Conservation (phyloP, 2,888 invertebrate species). For the Calameuta pallipes region DNA sequence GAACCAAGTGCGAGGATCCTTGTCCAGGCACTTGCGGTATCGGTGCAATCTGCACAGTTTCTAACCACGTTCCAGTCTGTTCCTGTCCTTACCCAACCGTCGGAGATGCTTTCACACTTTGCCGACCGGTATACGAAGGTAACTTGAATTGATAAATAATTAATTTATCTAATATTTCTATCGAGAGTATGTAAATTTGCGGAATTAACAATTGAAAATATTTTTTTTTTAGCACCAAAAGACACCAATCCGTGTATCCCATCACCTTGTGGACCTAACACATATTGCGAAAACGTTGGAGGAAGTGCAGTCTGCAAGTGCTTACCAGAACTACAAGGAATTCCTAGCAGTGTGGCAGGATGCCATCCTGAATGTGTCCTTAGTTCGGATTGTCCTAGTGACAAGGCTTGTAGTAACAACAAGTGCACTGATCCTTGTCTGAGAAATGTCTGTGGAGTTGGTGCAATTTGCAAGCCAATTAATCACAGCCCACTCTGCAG, state of each 20-base stretch:
- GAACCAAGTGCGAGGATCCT: slow-evolving; percentile 77
- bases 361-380: slow-evolving; percentile 68
- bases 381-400: slow-evolving; percentile 81
- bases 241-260: slow-evolving; percentile 65
- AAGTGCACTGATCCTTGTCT: slow-evolving; percentile 85
- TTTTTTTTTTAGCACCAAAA: slow-evolving; percentile 41
- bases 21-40: slow-evolving; percentile 83
- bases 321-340: slow-evolving; percentile 62
- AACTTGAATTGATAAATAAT: slow-evolving; percentile 37
- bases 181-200: slow-evolving; percentile 24
- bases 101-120: slow-evolving; percentile 82
- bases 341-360: slow-evolving; percentile 65
- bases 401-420: slow-evolving; percentile 83
- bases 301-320: slow-evolving; percentile 66
- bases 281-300: slow-evolving; percentile 65
- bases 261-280: slow-evolving; percentile 69
- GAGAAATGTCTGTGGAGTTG: slow-evolving; percentile 82
- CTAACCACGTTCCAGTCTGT: slow-evolving; percentile 82
- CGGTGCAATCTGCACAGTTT: slow-evolving; percentile 77
- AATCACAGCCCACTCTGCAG: slow-evolving; percentile 85
- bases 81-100: slow-evolving; percentile 74
- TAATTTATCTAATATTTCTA: slow-evolving; percentile 28
- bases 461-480: slow-evolving; percentile 79
- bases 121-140: slow-evolving; percentile 62
- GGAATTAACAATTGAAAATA: neutral